phyloP scores from a whole-genome alignment of 1,140 invertebrate species.

The Glossosoma conforme region DNA sequence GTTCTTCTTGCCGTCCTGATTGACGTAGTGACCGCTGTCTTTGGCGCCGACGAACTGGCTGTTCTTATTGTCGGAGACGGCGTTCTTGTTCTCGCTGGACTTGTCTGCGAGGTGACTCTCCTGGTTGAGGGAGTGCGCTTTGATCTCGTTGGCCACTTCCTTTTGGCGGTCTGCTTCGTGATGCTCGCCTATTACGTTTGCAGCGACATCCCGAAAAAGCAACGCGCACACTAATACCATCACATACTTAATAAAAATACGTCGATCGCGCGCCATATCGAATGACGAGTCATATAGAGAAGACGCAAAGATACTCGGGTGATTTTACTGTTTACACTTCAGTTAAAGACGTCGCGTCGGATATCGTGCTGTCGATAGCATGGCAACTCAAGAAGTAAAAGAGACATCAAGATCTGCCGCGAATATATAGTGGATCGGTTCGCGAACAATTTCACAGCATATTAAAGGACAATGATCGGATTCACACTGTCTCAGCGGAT shows the following conservation, averaged over 20 bases:
- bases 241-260: constrained; percentile 15
- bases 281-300: constrained; percentile 10
- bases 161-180: constrained; percentile 36
- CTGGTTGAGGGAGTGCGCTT: constrained; percentile 39
- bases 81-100: constrained; percentile 42
- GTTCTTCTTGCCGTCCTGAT: constrained; percentile 45
- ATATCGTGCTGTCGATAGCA: not conserved
- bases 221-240: constrained; percentile 18
- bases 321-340: not conserved
- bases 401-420: not conserved
- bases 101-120: constrained; percentile 46
- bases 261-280: constrained; percentile 16
- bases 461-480: constrained; percentile 49
- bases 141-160: constrained; percentile 42
- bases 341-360: not conserved
- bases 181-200: constrained; percentile 31
- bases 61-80: constrained; percentile 41
- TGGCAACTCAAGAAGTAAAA: constrained; percentile 21
- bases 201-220: constrained; percentile 32
- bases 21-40: constrained; percentile 44
- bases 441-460: constrained; percentile 43
- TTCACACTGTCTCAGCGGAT: constrained; percentile 39
- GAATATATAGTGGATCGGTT: constrained; percentile 39
- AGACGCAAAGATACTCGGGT: not conserved
- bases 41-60: constrained; percentile 44